Evolutionary conservation across 2,797 vertebrate genomes (phyloP).

Genomic region (Lacerta viridis): DNA sequence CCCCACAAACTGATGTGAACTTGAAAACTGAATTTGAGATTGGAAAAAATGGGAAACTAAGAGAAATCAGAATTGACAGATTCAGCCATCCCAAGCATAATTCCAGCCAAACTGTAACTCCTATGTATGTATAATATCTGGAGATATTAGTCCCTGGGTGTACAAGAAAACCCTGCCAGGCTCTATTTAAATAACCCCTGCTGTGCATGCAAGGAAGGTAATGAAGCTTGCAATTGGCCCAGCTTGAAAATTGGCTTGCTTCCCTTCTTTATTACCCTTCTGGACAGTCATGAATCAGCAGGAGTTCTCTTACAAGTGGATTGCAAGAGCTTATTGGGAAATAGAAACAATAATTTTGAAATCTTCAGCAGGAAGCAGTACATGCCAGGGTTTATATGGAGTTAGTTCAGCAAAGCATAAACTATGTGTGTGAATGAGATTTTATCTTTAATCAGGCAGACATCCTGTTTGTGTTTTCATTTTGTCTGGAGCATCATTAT

Average conservation of each 20-base stretch:
- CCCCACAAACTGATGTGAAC: too few species aligned
- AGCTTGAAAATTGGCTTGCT: constrained; percentile 16
- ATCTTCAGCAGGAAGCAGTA: background rate
- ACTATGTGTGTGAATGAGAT: background rate
- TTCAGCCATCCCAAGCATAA: too few species aligned
- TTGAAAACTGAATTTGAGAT: background rate
- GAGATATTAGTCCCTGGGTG: background rate
- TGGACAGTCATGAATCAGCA: constrained; percentile 1
- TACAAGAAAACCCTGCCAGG: background rate
- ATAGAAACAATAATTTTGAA: constrained; percentile 12
- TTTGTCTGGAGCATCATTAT: background rate
- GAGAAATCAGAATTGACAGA: too few species aligned
- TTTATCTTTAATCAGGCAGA: background rate
- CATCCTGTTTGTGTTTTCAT: background rate
- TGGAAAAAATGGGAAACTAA: background rate
- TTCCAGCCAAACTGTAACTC: background rate
- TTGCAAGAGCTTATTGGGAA: constrained; percentile 1
- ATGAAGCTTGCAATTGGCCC: background rate
- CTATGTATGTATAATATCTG: background rate
- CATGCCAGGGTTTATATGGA: background rate
- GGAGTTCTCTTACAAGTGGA: background rate
- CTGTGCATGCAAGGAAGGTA: background rate
- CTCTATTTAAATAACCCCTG: background rate
- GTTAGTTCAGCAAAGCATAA: background rate
- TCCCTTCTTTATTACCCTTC: background rate